Evolutionary conservation across 2,113 vertebrate genomes (phyloP), one percentile per base, ranked within the genome.

Genomic region (Corapipo altera): DNA sequence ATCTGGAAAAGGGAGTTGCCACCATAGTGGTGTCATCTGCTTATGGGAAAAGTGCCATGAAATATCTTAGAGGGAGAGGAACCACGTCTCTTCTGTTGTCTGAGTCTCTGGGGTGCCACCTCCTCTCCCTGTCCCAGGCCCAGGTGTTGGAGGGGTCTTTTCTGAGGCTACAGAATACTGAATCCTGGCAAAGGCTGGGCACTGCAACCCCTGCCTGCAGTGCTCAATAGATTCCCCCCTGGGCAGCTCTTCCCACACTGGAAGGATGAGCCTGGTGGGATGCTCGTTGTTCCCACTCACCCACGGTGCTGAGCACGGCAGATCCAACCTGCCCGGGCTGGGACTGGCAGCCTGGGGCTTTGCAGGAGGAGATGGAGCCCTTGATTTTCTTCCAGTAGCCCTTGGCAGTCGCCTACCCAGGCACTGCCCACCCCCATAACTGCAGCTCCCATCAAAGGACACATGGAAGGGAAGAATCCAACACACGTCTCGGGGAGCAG

Each of bases 11-110:
- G 39, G 78, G 54, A 75, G 13, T 2, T 35, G 44, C 4, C 33
- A 43, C 52, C 15, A 8, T 3, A 37, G 12, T 7, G 22, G 12
- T 43, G 80, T 32, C 59, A 30, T 2, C 76, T 62, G 55, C 73
- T 41, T 12, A 12, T 2, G 44, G 62, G n/a, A 64, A 41, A 71
- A 30, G 48, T 32, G 65, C 44, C 46, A 3, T 5, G 75, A 17
- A 20, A 37, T 15, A 11, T 15, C 67, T 1, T 26, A 18, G 48
- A 78, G 24, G 55, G 61, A 39, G 24, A 49, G 28, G 21, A 92
- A 18, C 49, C 49, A 3, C 49, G 6, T 76, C 8, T 14, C 8
- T 11, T 11, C 0, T 3, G 2, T 2, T 1, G 1, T 19, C 66
- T 28, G 48, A 37, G 48, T 35, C 37, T 6, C 2, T 0, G 2